Conservation (phyloP, 2,797 vertebrate genomes). For the Argyrosomus regius region DNA sequence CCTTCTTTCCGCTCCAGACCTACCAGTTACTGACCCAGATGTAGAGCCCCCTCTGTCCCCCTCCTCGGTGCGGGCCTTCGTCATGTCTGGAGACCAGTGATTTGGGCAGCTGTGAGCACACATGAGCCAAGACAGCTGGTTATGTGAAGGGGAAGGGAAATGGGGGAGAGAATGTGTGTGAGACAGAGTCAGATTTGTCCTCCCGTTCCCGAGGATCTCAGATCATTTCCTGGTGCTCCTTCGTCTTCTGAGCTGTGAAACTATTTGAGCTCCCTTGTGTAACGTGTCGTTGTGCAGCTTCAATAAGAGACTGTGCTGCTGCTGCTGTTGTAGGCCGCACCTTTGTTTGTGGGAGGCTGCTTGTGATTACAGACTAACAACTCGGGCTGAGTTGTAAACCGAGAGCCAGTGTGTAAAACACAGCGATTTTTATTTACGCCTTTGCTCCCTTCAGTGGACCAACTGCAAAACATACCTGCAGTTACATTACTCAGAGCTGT, state of each 20-base stretch:
- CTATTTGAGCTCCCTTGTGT: constrained; percentile 41
- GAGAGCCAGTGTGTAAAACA: not conserved
- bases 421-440: constrained; percentile 8
- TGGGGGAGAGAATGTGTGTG: constrained; percentile 65
- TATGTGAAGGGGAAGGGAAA: constrained; percentile 66
- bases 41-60: constrained; percentile 61
- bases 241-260: constrained; percentile 47
- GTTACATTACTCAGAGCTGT: not conserved
- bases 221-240: constrained; percentile 73
- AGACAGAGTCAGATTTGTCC: constrained; percentile 76
- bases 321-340: constrained; percentile 26
- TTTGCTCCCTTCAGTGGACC: constrained; percentile 1
- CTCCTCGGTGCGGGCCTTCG: constrained; percentile 52
- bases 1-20: constrained; percentile 49
- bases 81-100: constrained; percentile 78
- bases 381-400: constrained; percentile 12
- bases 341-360: constrained; percentile 42
- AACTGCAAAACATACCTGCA: not conserved
- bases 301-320: constrained; percentile 35
- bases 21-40: constrained; percentile 82
- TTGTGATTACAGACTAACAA: constrained; percentile 30
- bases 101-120: constrained; percentile 81
- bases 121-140: constrained; percentile 85
- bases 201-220: constrained; percentile 67
- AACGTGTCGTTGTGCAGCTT: constrained; percentile 42